Conservation (phyloP, 2,113 vertebrate species). For the Physeter macrocephalus region DNA sequence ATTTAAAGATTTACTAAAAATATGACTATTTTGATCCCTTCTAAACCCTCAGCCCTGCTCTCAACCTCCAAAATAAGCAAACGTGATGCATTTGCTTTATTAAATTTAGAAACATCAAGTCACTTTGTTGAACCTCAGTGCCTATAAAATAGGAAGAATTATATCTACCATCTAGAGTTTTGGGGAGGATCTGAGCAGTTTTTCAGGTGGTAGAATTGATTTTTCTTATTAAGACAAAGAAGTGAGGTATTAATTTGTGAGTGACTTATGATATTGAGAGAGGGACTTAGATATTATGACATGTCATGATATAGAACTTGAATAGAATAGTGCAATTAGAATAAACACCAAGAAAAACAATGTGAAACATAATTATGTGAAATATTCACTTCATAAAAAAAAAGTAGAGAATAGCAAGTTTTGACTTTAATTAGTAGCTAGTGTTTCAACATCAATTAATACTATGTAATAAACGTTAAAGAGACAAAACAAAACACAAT, state of each 20-base stretch:
- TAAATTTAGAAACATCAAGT: neutral
- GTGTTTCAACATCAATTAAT: neutral
- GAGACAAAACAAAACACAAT: neutral
- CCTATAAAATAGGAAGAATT: neutral
- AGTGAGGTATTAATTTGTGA: neutral
- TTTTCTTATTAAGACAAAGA: conserved; percentile 10
- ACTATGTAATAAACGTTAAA: neutral
- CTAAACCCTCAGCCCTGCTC: neutral
- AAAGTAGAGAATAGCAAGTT: neutral
- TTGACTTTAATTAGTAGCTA: neutral
- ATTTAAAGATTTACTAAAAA: neutral
- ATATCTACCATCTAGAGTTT: neutral
- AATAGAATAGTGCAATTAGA: neutral
- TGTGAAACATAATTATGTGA: neutral
- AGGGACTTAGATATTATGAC: neutral
- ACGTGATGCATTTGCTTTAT: neutral
- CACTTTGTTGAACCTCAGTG: neutral
- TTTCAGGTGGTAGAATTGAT: neutral
- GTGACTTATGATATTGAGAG: neutral
- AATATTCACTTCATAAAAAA: neutral
- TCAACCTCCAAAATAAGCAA: neutral
- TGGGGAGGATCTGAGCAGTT: neutral
- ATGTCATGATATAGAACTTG: neutral
- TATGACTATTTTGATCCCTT: neutral
- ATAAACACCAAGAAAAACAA: neutral